These are phyloP conservation scores for Origma solitaria DNA, from an alignment of 2,113 vertebrate species.

Conservation along the genomic window DNA sequence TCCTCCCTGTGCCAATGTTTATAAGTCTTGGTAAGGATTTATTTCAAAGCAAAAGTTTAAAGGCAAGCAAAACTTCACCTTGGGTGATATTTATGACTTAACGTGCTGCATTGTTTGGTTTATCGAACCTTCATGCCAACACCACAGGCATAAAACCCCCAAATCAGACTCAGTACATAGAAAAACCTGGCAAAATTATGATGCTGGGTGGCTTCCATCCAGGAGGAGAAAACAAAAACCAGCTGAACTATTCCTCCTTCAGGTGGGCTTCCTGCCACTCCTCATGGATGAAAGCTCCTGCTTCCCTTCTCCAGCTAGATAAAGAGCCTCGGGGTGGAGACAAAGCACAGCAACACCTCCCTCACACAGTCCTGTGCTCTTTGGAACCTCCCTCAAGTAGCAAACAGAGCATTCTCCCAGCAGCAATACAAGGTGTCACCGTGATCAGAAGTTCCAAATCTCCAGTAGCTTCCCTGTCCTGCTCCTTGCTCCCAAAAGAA, in stretches of 20 bases:
- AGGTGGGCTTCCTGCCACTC: not conserved
- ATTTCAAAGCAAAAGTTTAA: not conserved
- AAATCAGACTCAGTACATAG: not conserved
- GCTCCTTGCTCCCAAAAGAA: not conserved
- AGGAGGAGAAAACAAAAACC: not conserved
- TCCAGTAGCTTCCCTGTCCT: not conserved
- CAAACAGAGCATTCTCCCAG: not conserved
- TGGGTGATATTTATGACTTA: not conserved
- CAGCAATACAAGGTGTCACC: accelerated
- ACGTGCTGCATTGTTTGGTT: not conserved
- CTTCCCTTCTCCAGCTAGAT: not conserved
- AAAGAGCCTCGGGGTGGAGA: not conserved
- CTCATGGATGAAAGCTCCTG: not conserved
- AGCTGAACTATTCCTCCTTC: not conserved
- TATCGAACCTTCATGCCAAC: not conserved
- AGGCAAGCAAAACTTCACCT: not conserved
- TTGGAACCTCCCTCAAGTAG: not conserved
- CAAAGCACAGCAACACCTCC: not conserved
- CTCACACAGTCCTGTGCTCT: not conserved
- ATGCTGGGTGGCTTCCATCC: not conserved
- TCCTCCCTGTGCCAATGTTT: not conserved
- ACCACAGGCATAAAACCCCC: not conserved
- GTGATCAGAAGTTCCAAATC: not conserved
- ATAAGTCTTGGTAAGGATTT: not conserved
- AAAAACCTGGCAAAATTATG: not conserved